phyloP scores from a whole-genome alignment of 2,113 vertebrate species.

The Rhinolophus sinicus region DNA sequence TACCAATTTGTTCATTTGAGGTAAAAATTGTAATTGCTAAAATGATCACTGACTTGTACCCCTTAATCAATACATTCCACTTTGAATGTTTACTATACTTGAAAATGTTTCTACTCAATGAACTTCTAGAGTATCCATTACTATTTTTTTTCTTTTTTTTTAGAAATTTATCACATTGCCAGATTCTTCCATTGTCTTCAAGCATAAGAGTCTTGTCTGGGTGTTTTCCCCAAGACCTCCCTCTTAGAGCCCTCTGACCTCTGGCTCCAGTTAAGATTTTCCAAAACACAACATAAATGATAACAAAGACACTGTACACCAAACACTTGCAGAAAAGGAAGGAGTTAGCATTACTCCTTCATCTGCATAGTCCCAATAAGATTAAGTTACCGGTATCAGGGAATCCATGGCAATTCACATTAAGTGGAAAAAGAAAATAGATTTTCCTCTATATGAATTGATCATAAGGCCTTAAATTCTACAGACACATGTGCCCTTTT shows the following conservation, averaged over 20 bases:
- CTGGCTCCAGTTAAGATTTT: background rate
- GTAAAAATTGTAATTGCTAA: background rate
- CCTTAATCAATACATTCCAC: background rate
- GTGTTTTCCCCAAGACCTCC: background rate
- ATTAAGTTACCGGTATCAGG: background rate
- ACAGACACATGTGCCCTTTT: background rate
- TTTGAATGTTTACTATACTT: background rate
- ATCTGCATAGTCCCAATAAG: background rate
- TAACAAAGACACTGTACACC: background rate
- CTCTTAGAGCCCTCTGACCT: background rate
- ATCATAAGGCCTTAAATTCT: background rate
- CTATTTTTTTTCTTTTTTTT: background rate
- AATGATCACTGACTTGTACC: background rate
- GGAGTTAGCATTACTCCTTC: background rate
- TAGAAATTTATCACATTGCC: background rate
- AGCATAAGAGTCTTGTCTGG: background rate
- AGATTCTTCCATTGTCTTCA: background rate
- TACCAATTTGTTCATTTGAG: background rate
- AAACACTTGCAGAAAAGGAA: background rate
- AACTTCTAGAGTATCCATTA: background rate
- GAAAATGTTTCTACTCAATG: background rate
- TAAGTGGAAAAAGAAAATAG: background rate
- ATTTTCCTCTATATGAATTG: background rate
- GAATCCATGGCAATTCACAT: background rate
- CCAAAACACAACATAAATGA: background rate